Base-by-base conservation (phyloP, 1,140 invertebrate species). In the Sminthurides bifidus region DNA sequence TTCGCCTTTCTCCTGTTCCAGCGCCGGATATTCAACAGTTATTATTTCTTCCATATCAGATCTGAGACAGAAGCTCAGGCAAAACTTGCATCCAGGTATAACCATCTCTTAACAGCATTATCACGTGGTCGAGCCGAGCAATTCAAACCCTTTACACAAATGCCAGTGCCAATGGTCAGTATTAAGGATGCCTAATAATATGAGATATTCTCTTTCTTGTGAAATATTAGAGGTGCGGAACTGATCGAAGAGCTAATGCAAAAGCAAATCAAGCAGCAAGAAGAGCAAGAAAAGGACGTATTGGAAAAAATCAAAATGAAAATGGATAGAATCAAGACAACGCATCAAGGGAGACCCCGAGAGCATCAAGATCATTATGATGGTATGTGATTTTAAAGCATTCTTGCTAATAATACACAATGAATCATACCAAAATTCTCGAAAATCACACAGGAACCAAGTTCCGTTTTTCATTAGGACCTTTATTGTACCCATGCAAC, bases 291-390 rank as follows among this genome's bases (percentile, higher is more conserved):
- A 68, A 78, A 80, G 50, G 79, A 82, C 56, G 84, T 95, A 44
- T 75, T 98, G 53, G 81, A 88, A 64, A 94, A 94, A 67, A 89
- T 98, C 29, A 95, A 95, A 70, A 79, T 83, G 40, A 97, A 97
- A 71, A 96, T 98, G 92, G 90, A 94, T 63, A 78, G 84, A 50
- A 95, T 98, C 62, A 91, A 92, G 67, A 87, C 86, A 0, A 89
- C 86, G 49, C 92, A 96, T 66, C 79, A 86, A 40, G 59, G 59
- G 5, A 14, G 57, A 17, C 51, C 51, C 0, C 37, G 51, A 27
- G 46, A 58, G 38, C 77, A 79, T 0, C 66, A 69, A 31, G 79
- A 76, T 60, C 85, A 89, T 68, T 79, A 78, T 71, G 73, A 77
- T 65, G 85, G 86, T 87, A 77, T 76, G 75, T 66, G 35, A 23